Evolutionary conservation across 2,113 vertebrate species (phyloP), one percentile per base, ranked within the genome.

Genomic region (Casuarius casuarius): DNA sequence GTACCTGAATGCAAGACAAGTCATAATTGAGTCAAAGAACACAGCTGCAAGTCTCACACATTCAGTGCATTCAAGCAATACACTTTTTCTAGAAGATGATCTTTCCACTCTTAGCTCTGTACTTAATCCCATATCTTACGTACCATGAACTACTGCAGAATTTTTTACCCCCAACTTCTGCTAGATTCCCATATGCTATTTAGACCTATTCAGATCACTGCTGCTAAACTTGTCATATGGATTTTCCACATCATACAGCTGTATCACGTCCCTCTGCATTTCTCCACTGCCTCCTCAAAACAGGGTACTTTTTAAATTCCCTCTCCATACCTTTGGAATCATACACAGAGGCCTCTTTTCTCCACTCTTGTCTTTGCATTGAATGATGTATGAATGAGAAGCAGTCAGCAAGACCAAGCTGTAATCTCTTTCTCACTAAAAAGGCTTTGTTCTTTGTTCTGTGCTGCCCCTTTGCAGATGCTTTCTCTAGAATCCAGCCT

Each of bases 291-390:
- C 12, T 25, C 75, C 58, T 44, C 23, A 79, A 65, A 76, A 21
- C 13, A 56, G 17, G 14, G 20, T 25, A 48, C 22, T 10, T 0
- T 9, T 7, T 44, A 12, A 40, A 14, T 10, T 81, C 48, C 48
- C 44, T 48, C 14, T 13, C 18, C 1, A 1, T 3, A 19, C 25
- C 18, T 51, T 35, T 16, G 48, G 72, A 22, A 25, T 33, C 38
- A 23, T 5, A 12, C 12, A 56, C 20, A 49, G 25, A 76, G 20
- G 21, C 25, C 19, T 18, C 42, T 21, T 33, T 12, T 8, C 23
- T 31, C 8, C 5, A 21, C 5, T 35, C 7, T 0, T 9, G 8
- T 25, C 22, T 72, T 62, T 48, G 18, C 8, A 1, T 22, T 13
- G 31, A 84, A 26, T 20, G 7, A 52, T 7, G 4, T 5, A 15